These are phyloP conservation scores for Formica aserva DNA, from an alignment of 2,888 invertebrate species.

Conservation along the genomic window DNA sequence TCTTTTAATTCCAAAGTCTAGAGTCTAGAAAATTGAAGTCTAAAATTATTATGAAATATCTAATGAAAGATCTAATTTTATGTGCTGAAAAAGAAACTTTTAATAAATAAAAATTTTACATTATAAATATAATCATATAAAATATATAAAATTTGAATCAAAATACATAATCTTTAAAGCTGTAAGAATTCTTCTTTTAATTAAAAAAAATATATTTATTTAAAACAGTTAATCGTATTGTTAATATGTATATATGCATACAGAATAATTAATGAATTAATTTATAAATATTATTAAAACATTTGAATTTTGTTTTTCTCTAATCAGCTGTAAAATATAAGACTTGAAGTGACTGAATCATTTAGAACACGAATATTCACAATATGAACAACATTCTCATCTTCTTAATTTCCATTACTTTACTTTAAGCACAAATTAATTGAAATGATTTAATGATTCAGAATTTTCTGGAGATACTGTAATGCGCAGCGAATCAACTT, in stretches of 20 bases:
- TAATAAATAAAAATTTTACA: background rate
- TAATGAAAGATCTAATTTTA: background rate
- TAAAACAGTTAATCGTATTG: background rate
- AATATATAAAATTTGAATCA: background rate
- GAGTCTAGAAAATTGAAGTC: too few species aligned
- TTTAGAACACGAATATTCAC: background rate
- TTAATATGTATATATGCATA: background rate
- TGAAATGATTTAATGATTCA: background rate
- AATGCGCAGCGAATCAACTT: background rate
- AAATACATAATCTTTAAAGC: background rate
- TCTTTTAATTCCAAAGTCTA: background rate
- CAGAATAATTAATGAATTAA: background rate
- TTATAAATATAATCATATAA: conserved; percentile 1
- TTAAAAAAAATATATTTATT: background rate
- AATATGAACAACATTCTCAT: background rate
- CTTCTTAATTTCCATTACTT: background rate
- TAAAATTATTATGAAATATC: too few species aligned
- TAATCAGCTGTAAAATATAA: background rate
- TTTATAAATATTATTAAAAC: background rate
- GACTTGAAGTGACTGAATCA: background rate
- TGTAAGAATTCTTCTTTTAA: background rate
- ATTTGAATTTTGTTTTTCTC: background rate
- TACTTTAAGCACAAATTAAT: background rate
- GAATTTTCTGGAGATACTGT: background rate
- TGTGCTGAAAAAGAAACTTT: background rate